Base-by-base conservation (phyloP, 2,888 invertebrate genomes). In the Zhuqinia jingwanae region DNA sequence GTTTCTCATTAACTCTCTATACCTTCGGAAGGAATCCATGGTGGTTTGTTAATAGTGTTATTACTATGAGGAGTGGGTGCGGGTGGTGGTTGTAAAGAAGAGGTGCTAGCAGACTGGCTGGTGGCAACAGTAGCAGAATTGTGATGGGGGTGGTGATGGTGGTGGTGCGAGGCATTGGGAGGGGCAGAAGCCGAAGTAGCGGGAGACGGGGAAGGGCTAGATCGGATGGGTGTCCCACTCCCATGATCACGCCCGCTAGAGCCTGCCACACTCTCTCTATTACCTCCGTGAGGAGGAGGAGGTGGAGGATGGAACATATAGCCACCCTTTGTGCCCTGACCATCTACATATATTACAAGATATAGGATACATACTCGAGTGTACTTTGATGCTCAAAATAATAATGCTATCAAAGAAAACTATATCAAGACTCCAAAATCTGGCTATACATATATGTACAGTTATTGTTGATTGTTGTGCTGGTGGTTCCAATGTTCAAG, bases 1-100 rank as follows among this genome's bases (percentile, higher is more conserved):
- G 50, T 30, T 36, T 27, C 53, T n/a, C 27, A 36, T 22, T 13
- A 30, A 60, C 56, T 53, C 56, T 53, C 75, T 50, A 87, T 88
- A 90, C 90, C 91, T 91, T 91, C 91, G 78, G 89, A 87, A 77
- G 91, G 90, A 63, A 88, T 91, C 91, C 91, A 91, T 87, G 88
- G 89, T 56, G 86, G 86, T 87, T 87, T 90, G 87, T 63, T 89
- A 87, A 85, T 79, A 58, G 86, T 82, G 82, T 87, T 88, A 85
- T 88, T 87, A 80, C 79, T 95, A 85, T 96, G 95, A 75, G 95
- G 95, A 89, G 94, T 94, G 91, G 95, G 94, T 70, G 95, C 94
- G 58, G 95, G 95, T 93, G 94, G 94, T 68, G 88, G 80, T 76
- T 93, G 93, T 91, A 94, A 94, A 91, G 93, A 65, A 60, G 94